phyloP scores from a whole-genome alignment of 2,888 invertebrate species.

The Aleiodes alternator region DNA sequence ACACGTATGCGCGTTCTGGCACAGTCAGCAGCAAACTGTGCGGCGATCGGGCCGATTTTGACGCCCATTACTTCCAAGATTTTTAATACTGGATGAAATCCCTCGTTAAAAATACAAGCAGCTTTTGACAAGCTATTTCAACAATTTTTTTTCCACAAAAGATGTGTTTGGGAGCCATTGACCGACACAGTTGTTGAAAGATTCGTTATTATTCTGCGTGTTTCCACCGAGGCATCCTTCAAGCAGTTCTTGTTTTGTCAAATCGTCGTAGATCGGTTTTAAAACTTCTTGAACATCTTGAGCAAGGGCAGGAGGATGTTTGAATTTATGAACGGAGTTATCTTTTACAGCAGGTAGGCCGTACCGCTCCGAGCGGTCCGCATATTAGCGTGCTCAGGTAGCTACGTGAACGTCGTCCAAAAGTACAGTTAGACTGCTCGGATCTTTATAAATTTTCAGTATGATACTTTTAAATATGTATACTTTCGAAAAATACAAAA shows the following conservation, averaged over 20 bases:
- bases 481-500: conserved; percentile 13
- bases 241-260: conserved; percentile 49
- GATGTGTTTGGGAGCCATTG: conserved; percentile 54
- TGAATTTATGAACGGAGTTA: conserved; percentile 20
- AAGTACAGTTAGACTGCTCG: conserved; percentile 11
- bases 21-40: conserved; percentile 39
- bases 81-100: conserved; percentile 52
- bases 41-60: conserved; percentile 48
- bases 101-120: conserved; percentile 56
- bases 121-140: conserved; percentile 50
- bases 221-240: conserved; percentile 53
- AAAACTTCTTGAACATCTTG: conserved; percentile 48
- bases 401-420: conserved; percentile 13
- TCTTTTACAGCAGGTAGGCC: conserved; percentile 20
- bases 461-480: conserved; percentile 24
- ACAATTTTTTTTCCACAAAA: conserved; percentile 53
- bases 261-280: conserved; percentile 51
- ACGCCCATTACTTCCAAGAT: conserved; percentile 53
- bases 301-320: conserved; percentile 42
- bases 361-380: neutral
- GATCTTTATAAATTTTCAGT: conserved; percentile 16
- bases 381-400: conserved; percentile 13
- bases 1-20: conserved; percentile 43
- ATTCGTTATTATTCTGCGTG: conserved; percentile 56
- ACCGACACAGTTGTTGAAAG: conserved; percentile 54